Evolutionary conservation across 2,113 vertebrate species (phyloP), one percentile per base, ranked within the genome.

Genomic region (Pterophyllum scalare): DNA sequence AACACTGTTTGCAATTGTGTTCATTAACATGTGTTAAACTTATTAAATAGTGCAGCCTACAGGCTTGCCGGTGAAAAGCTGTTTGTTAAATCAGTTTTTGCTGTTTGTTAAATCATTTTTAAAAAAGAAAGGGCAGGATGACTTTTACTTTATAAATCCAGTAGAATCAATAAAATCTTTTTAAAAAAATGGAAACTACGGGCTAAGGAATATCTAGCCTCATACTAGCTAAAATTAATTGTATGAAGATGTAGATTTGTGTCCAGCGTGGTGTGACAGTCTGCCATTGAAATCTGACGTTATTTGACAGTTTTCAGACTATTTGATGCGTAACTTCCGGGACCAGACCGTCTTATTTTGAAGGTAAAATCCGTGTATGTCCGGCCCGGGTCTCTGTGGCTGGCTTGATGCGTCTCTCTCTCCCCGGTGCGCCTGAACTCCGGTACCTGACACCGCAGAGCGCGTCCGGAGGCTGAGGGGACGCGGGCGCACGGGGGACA

Each of bases 401-500:
- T 11, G 26, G 28, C 92, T 94, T 92, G 83, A 94, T 88, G 75
- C 77, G 67, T 62, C 88, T 86, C 83, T 88, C 65, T 87, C 85
- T 85, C 91, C 85, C 86, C 85, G 87, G 93, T 90, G 90, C 91
- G 93, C 90, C 91, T 90, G 77, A 94, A 94, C 92, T 94, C 92
- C 84, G 65, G 80, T 83, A 92, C 91, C 92, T 94, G 91, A 77
- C 91, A 85, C 87, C 56, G 87, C 89, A 91, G 88, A 85, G 91
- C 84, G 88, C 88, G 91, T 90, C 89, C 88, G 80, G 87, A 86
- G 67, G 88, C 79, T 7, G 79, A 79, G 76, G 74, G 87, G 88
- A 89, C 92, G 61, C 88, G n/a, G 65, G 75, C 88, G 76, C 91
- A 83, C 79, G 22, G 78, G 77, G 26, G 17, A 84, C 61, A 75